phyloP scores from a whole-genome alignment of 2,797 vertebrate genomes.

The Lepilemur septentrionalis region DNA sequence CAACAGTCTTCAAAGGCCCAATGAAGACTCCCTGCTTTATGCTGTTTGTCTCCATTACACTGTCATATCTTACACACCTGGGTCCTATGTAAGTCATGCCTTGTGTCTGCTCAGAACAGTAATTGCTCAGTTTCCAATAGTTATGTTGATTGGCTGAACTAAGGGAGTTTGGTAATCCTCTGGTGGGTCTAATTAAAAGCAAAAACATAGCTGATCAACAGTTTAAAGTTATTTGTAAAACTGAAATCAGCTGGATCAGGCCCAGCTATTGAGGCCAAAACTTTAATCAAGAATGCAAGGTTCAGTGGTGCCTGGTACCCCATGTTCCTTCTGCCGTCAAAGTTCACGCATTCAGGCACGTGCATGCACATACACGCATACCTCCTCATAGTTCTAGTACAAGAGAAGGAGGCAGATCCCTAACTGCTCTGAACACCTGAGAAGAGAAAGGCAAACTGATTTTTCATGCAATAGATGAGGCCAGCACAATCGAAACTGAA shows the following conservation, averaged over 20 bases:
- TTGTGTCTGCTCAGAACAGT: not conserved
- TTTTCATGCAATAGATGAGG: not conserved
- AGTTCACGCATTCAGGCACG: not conserved
- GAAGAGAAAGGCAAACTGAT: not conserved
- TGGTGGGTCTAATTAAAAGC: not conserved
- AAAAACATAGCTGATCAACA: not conserved
- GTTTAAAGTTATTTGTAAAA: slow-evolving; percentile 24
- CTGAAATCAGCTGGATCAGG: slow-evolving; percentile 6
- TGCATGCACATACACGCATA: accelerated
- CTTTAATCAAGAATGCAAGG: not conserved
- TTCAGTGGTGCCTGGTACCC: not conserved
- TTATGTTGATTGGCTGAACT: not conserved
- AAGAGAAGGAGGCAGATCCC: not conserved
- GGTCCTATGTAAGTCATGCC: not conserved
- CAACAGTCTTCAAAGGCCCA: not conserved
- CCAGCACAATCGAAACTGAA: not conserved
- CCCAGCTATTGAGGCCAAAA: not conserved
- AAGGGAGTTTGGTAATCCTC: not conserved
- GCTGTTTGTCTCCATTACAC: not conserved
- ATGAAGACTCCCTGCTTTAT: too few relatives aligned
- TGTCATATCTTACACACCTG: not conserved
- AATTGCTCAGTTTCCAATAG: not conserved
- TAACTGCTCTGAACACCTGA: not conserved
- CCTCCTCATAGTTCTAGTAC: not conserved
- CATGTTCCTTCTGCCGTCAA: not conserved